Evolutionary conservation across 2,797 vertebrate genomes (phyloP), one percentile per base, ranked within the genome.

Genomic region (Gymnopithys bicolor): DNA sequence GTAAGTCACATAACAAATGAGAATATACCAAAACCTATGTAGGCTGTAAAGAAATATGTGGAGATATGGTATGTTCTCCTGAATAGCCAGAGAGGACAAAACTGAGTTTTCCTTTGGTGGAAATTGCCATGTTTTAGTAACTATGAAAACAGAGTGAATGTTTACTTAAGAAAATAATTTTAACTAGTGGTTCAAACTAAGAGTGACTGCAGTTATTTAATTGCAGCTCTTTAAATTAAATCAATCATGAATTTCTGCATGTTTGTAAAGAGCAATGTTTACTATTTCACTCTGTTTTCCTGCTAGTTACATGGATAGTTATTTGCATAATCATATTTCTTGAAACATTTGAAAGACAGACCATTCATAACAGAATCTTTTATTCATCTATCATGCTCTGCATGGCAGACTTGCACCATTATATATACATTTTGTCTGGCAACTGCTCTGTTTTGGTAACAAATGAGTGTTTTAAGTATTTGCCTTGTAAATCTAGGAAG

Each of bases 321-420:
- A 68, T 51, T 81, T 86, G 11, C 11, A 58, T 49, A 62, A 60
- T 45, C 17, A 1, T 48, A 43, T 69, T 51, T 68, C 30, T 64
- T 70, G 28, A 55, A 85, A 11, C 2, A 24, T 52, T 89, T 46
- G 0, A 27, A 49, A 71, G 56, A 18, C 24, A 9, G 9, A 10
- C 13, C 2, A 3, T 69, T 79, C 2, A 0, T 78, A 81, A 30
- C 0, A 5, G 39, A 10, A 33, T 3, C 12, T 74, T 86, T 64
- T 82, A 24, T 67, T 49, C 4, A 35, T 58, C 32, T 78, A 0
- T 19, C 45, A 19, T 51, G 8, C 10, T 67, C 33, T 60, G 14
- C 18, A 5, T 53, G 46, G 37, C 19, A 41, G 5, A 10, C 19
- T 69, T 55, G 8, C 10, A 32, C 19, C 12, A 5, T 68, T 64